phyloP scores from a whole-genome alignment of 2,888 invertebrate genomes.

The Plagiodera versicolora region DNA sequence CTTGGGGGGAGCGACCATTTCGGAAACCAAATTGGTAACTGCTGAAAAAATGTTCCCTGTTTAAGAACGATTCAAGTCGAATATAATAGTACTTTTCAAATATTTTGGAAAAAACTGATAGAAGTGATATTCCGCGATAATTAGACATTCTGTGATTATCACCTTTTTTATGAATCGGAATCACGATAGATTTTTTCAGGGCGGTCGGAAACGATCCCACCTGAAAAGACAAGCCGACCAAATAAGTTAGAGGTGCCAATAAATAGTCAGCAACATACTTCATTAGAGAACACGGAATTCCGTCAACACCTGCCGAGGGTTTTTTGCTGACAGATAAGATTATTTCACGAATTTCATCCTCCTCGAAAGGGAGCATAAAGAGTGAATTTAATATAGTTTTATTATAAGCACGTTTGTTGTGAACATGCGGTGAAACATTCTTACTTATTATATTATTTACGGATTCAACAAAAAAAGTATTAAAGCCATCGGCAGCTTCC shows the following conservation, averaged over 20 bases:
- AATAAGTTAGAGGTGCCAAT: conserved; percentile 5
- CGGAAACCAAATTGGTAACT: background rate
- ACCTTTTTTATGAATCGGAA: conserved; percentile 10
- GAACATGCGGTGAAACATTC: background rate
- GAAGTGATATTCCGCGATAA: conserved; percentile 8
- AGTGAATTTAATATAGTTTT: conserved; percentile 1
- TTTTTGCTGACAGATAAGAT: background rate
- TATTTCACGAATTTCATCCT: conserved; percentile 1
- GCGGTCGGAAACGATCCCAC: conserved; percentile 5
- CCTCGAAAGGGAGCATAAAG: background rate
- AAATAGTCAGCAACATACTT: conserved; percentile 3
- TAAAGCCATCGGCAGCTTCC: background rate
- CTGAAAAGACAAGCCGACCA: conserved; percentile 3
- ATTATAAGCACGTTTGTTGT: conserved; percentile 1
- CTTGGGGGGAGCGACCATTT: too few species aligned
- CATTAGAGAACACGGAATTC: conserved; percentile 1
- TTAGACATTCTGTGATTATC: conserved; percentile 1
- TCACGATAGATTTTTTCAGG: conserved; percentile 8
- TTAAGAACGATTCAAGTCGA: background rate
- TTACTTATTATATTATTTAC: background rate
- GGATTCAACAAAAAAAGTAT: background rate
- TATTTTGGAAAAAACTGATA: conserved; percentile 1
- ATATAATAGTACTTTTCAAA: background rate
- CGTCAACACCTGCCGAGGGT: conserved; percentile 3
- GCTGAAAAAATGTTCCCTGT: background rate